phyloP scores from a whole-genome alignment of 2,888 invertebrate species.

The Sarcophaga carnaria region DNA sequence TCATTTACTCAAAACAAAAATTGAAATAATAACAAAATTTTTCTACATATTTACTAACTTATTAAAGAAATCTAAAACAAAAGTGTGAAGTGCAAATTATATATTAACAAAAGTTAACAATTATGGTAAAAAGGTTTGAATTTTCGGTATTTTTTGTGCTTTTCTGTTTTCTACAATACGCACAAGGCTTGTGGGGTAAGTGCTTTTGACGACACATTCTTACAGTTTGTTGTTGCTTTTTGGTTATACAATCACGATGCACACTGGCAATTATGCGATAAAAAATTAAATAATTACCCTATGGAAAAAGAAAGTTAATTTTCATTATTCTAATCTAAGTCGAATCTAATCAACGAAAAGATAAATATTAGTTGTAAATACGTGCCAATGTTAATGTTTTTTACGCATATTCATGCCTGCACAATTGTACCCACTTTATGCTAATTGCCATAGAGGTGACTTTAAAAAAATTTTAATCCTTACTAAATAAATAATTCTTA shows the following conservation, averaged over 20 bases:
- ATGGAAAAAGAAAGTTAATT: not conserved
- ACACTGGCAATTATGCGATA: not conserved
- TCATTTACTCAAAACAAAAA: slow-evolving; percentile 44
- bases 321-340: not conserved
- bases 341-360: not conserved
- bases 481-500: slow-evolving; percentile 11
- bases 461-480: too few relatives aligned
- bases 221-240: not conserved
- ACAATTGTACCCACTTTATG: too few relatives aligned
- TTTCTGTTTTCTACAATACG: slow-evolving; percentile 62
- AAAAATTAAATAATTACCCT: not conserved
- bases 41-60: not conserved
- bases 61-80: not conserved
- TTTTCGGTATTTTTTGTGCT: slow-evolving; percentile 62
- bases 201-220: slow-evolving; percentile 16
- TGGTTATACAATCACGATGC: slow-evolving; percentile 51
- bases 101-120: slow-evolving; percentile 5
- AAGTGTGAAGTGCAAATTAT: not conserved
- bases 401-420: not conserved
- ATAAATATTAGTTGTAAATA: not conserved
- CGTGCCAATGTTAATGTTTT: not conserved
- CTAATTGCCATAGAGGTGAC: too few relatives aligned
- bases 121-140: slow-evolving; percentile 51
- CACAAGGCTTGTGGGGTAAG: slow-evolving; percentile 71
- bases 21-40: slow-evolving; percentile 10